These are phyloP conservation scores for Gadopsis bispinosus DNA, from an alignment of 2,797 vertebrate species.

Conservation along the genomic window DNA sequence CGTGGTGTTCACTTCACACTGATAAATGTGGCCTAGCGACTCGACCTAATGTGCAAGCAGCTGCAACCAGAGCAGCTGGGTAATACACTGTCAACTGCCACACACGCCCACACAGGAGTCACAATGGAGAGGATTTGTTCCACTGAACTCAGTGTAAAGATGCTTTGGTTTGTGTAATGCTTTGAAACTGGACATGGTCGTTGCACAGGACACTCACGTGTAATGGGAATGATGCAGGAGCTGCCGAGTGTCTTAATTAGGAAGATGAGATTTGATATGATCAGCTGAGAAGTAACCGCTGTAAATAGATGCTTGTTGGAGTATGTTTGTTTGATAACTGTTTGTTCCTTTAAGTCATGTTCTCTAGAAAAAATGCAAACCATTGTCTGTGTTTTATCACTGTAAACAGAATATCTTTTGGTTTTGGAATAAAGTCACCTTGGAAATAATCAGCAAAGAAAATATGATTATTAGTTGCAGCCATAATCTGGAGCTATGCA, in stretches of 20 bases:
- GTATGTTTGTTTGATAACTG: slow-evolving; percentile 5
- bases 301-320: slow-evolving; percentile 4
- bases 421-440: slow-evolving; percentile 6
- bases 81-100: slow-evolving; percentile 61
- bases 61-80: slow-evolving; percentile 69
- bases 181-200: slow-evolving; percentile 48
- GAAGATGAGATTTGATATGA: slow-evolving; percentile 7
- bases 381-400: background rate
- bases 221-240: slow-evolving; percentile 31
- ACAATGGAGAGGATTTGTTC: slow-evolving; percentile 67
- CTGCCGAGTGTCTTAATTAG: slow-evolving; percentile 29
- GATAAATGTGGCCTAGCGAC: slow-evolving; percentile 66
- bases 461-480: background rate
- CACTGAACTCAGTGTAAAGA: slow-evolving; percentile 60
- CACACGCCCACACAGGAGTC: slow-evolving; percentile 64
- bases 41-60: slow-evolving; percentile 71
- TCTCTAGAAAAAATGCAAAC: background rate
- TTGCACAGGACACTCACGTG: slow-evolving; percentile 21
- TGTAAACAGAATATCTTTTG: background rate
- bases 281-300: background rate
- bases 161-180: slow-evolving; percentile 41
- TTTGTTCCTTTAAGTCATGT: background rate
- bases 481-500: background rate
- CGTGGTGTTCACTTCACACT: slow-evolving; percentile 54
- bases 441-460: background rate